phyloP scores from a whole-genome alignment of 1,140 invertebrate species.

The Diorhabda elongata region DNA sequence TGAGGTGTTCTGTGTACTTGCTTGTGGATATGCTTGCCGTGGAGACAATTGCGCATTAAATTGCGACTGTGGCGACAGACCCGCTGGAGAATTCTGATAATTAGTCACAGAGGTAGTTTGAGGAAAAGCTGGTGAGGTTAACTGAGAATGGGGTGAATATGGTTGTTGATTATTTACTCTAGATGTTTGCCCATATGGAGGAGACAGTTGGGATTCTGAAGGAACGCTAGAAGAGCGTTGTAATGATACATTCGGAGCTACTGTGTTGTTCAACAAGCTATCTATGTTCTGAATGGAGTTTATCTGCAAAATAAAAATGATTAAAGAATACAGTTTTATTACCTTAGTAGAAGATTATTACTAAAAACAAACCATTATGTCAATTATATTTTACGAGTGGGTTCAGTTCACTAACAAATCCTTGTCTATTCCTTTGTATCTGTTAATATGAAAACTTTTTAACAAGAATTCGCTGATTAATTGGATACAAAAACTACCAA shows the following conservation, averaged over 20 bases:
- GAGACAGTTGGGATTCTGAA: conserved; percentile 68
- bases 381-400: too few species aligned
- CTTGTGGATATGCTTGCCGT: conserved; percentile 37
- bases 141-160: conserved; percentile 48
- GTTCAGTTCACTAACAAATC: too few species aligned
- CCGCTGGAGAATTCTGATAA: conserved; percentile 34
- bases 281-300: conserved; percentile 65
- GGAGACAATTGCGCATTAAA: conserved; percentile 43
- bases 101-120: conserved; percentile 33
- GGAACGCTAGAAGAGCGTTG: conserved; percentile 61
- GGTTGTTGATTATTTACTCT: conserved; percentile 46
- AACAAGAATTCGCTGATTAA: too few species aligned
- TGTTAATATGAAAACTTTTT: too few species aligned
- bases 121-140: conserved; percentile 43
- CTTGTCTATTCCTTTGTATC: too few species aligned
- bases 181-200: conserved; percentile 52
- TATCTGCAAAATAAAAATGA: conserved; percentile 37
- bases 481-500: too few species aligned
- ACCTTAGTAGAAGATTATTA: too few species aligned
- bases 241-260: conserved; percentile 74
- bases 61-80: conserved; percentile 40
- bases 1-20: conserved; percentile 23
- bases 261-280: conserved; percentile 73
- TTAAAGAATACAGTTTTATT: not conserved
- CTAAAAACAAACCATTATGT: too few species aligned